These are phyloP conservation scores for Lochmaea crataegi DNA, from an alignment of 2,888 invertebrate species.

Conservation along the genomic window DNA sequence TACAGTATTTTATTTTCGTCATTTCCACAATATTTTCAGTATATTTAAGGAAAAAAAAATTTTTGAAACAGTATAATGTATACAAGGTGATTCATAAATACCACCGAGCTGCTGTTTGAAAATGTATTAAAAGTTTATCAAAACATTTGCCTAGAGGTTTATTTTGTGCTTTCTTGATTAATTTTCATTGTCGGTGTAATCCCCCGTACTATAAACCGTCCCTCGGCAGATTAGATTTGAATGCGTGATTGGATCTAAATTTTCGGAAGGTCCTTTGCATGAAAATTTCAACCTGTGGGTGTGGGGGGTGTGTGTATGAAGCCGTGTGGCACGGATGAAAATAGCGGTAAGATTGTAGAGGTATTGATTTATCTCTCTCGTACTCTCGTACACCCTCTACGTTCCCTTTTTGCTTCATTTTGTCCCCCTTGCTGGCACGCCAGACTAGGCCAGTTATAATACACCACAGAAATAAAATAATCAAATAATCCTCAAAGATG, in stretches of 20 bases:
- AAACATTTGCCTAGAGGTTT: not conserved
- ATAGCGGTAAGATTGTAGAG: constrained; percentile 36
- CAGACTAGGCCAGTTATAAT: constrained; percentile 12
- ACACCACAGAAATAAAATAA: not conserved
- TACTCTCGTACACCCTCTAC: constrained; percentile 22
- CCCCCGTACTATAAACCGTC: constrained; percentile 24
- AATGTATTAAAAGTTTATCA: not conserved
- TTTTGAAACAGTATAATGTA: too few relatives aligned
- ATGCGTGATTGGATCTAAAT: constrained; percentile 37
- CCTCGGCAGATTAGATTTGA: constrained; percentile 30
- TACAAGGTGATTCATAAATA: too few relatives aligned
- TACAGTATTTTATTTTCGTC: too few relatives aligned
- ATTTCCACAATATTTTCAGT: too few relatives aligned
- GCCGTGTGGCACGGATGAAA: constrained; percentile 33
- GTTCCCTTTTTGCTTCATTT: constrained; percentile 30
- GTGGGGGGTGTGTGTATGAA: constrained; percentile 28
- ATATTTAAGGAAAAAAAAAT: too few relatives aligned
- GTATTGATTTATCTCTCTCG: constrained; percentile 35
- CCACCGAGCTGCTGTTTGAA: too few relatives aligned
- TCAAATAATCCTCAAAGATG: not conserved
- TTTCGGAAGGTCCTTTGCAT: constrained; percentile 33
- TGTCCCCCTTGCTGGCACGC: constrained; percentile 25
- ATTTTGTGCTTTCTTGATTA: not conserved
- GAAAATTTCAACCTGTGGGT: constrained; percentile 35
- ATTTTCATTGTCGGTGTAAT: constrained; percentile 7